A percentile compares a stretch with the other conserved stretches of the same genome.
phyloP scores from a whole-genome alignment of 2,888 invertebrate genomes.

The Caenorhabditis sinica region DNA sequence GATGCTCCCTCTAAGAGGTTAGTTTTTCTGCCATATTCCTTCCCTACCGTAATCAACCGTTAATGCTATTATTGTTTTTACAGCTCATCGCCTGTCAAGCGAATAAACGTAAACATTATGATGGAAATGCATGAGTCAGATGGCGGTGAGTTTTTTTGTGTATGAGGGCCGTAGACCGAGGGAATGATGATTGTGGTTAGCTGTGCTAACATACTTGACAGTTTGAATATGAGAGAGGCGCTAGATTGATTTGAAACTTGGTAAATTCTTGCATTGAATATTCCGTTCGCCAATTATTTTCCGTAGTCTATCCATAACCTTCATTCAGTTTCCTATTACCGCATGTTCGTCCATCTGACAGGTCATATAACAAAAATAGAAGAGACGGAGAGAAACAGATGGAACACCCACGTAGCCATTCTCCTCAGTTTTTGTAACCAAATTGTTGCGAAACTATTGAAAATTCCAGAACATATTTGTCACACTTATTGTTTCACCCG shows the following conservation, averaged over 20 bases:
- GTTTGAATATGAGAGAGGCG: background rate
- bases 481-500: slow-evolving; percentile 1
- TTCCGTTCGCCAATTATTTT: background rate
- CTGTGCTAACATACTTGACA: background rate
- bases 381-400: slow-evolving; percentile 25
- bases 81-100: slow-evolving; percentile 58
- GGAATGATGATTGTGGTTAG: slow-evolving; percentile 6
- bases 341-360: background rate
- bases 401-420: slow-evolving; percentile 9
- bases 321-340: background rate
- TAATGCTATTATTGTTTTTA: slow-evolving; percentile 15
- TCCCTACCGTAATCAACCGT: background rate
- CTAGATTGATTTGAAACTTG: background rate
- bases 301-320: background rate
- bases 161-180: background rate
- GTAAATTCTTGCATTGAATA: background rate
- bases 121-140: slow-evolving; percentile 28
- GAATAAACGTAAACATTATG: slow-evolving; percentile 49
- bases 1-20: slow-evolving; percentile 89
- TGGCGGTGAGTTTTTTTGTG: slow-evolving; percentile 17
- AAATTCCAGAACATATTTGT: slow-evolving; percentile 12
- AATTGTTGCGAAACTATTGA: slow-evolving; percentile 17
- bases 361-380: slow-evolving; percentile 4
- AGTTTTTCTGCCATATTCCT: slow-evolving; percentile 67
- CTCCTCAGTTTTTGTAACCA: background rate